These are phyloP conservation scores for Poeciliopsis prolifica DNA, from an alignment of 2,113 vertebrate species.

Conservation along the genomic window DNA sequence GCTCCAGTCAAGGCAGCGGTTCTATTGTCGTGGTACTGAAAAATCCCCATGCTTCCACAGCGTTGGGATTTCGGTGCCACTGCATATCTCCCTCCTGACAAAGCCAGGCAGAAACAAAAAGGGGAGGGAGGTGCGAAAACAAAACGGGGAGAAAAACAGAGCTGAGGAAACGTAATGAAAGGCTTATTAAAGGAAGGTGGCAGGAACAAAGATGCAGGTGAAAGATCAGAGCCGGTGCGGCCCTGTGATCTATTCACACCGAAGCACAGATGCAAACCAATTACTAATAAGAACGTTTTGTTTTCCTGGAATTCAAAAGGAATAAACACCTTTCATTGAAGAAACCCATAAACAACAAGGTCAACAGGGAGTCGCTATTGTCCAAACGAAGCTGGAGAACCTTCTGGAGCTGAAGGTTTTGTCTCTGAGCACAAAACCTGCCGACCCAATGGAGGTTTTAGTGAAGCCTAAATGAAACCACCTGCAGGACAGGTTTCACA, in stretches of 20 bases:
- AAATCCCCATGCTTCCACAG: constrained; percentile 92
- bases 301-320: constrained; percentile 29
- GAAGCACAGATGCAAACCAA: constrained; percentile 24
- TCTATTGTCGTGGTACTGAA: constrained; percentile 95
- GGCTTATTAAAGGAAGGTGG: constrained; percentile 78
- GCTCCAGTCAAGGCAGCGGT: constrained; percentile 96
- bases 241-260: constrained; percentile 64
- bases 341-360: constrained; percentile 5
- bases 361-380: constrained; percentile 24
- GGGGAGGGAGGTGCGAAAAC: constrained; percentile 53
- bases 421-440: neutral
- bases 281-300: constrained; percentile 30
- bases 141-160: constrained; percentile 86
- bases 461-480: constrained; percentile 9
- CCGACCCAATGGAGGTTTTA: neutral
- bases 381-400: neutral
- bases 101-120: constrained; percentile 89
- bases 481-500: neutral
- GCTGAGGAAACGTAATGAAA: constrained; percentile 91
- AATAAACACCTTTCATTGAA: constrained; percentile 26
- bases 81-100: constrained; percentile 95
- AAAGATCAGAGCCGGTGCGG: constrained; percentile 88
- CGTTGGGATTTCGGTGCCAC: constrained; percentile 89
- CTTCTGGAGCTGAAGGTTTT: constrained; percentile 3
- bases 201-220: constrained; percentile 90